Evolutionary conservation across 2,113 vertebrate genomes (phyloP), one percentile per base, ranked within the genome.

Genomic region (Chamaetylas fuelleborni): DNA sequence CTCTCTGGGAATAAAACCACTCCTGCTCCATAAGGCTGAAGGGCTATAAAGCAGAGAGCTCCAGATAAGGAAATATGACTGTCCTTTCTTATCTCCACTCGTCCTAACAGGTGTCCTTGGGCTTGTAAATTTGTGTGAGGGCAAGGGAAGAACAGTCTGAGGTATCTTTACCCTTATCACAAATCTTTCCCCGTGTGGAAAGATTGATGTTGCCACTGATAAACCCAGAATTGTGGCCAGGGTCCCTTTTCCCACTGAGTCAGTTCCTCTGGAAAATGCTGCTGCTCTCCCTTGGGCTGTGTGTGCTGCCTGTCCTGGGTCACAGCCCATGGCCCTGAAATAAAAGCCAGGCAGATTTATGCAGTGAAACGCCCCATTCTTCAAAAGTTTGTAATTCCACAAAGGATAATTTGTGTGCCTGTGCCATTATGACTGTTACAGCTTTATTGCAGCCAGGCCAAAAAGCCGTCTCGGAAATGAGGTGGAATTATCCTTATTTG

Each of bases 401-500:
- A 47, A 3, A 53, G 51, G 81, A 65, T 85, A 14, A 92, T 92
- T 92, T 73, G 66, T 88, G 64, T 79, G 58, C 33, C 51, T 0
- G 0, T 60, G 71, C 61, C 88, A 38, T 77, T 90, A 43, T 56
- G 33, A 40, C 72, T 58, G 42, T 47, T 85, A 29, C 57, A 69
- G 77, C 58, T 95, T 91, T 87, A 95, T 54, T 90, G 87, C 73
- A 89, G 81, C 70, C 81, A 62, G 89, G 74, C 42, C 84, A 87
- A 77, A 85, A 58, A 92, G 89, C n/a, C 18, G 1, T 65, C 43
- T 87, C 0, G 0, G 74, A 78, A 95, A 91, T 54, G 81, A 91
- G 70, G 78, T 51, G 62, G 54, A 95, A 95, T 94, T 87, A 74
- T 86, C 74, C 61, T 88, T 80, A 69, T 91, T 95, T 95, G 84